Evolutionary conservation across 1,140 invertebrate genomes (phyloP), one percentile per base, ranked within the genome.

Genomic region (Bicyclus anynana): DNA sequence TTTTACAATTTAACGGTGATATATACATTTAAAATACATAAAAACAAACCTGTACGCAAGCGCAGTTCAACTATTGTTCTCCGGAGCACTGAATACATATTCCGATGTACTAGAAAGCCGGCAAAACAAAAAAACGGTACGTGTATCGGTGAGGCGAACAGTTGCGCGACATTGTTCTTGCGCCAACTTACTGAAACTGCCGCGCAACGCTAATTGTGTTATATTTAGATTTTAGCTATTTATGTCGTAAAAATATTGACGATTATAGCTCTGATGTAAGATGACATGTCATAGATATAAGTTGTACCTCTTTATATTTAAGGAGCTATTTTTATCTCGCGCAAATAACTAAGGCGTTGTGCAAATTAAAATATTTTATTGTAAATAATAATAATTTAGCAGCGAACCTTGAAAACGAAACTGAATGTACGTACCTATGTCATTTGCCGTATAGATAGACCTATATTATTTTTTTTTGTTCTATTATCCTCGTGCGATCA

Each of bases 201-300:
- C 23, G 23, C 40, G 13, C 20, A 23, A 29, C 17, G 55, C 35
- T 55, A 57, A 57, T 59, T 59, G 46, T 42, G 40, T 46, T 63
- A 58, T 54, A 57, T 63, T 65, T 69, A 65, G 59, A 62, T 49
- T 64, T 65, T 55, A 35, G 27, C 54, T 53, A 48, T 37, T 33
- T 56, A 57, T 47, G 50, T 51, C 53, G 37, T 51, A 48, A 48
- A 52, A 20, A 49, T 57, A 57, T 33, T 50, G 26, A 57, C 33
- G 33, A 5, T 40, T 40, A 16, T 5, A 16, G 5, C 16, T 20
- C 18, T 51, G 26, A 29, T 16, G 40, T 16, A 47, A 56, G 9
- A 10, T 29, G 14, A 18, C 27, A 29, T 44, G 17, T 38, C 27
- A n/a, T n/a, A 38, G 9, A 37, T 23, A n/a, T n/a, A n/a, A n/a